Percentiles rank a stretch among this genome's conserved stretches.
Evolutionary conservation across 2,113 vertebrate genomes (phyloP).

Genomic region (Spea multiplicata): DNA sequence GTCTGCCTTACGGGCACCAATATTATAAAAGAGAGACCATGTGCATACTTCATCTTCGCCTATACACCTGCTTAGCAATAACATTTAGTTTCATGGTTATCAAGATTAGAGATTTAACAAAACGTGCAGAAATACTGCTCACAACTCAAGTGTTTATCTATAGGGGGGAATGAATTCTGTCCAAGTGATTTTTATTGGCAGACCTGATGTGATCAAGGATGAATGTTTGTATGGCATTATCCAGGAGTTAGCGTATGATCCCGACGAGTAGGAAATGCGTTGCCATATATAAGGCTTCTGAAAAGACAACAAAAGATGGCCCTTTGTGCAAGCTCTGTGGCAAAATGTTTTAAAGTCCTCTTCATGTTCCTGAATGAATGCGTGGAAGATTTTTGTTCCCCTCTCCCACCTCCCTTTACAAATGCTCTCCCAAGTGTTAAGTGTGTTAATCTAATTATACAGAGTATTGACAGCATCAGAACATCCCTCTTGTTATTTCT

Average conservation of each 20-base stretch:
- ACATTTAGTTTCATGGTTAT: conserved; percentile 78
- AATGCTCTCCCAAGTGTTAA: conserved; percentile 45
- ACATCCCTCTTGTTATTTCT: conserved; percentile 44
- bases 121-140: conserved; percentile 75
- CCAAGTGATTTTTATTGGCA: conserved; percentile 79
- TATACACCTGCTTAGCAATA: conserved; percentile 56
- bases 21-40: conserved; percentile 45
- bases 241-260: conserved; percentile 21
- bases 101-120: conserved; percentile 85
- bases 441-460: conserved; percentile 48
- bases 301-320: conserved; percentile 17
- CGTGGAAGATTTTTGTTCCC: conserved; percentile 28
- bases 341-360: conserved; percentile 34
- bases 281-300: conserved; percentile 19
- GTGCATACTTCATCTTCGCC: conserved; percentile 33
- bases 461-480: conserved; percentile 39
- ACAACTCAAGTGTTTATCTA: conserved; percentile 76
- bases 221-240: conserved; percentile 49
- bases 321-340: conserved; percentile 24
- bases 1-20: conserved; percentile 41
- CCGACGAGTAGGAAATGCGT: conserved; percentile 20
- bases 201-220: conserved; percentile 88
- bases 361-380: conserved; percentile 34
- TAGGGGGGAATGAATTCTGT: conserved; percentile 52
- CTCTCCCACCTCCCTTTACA: conserved; percentile 36